Evolutionary conservation across 2,797 vertebrate genomes (phyloP), one percentile per base, ranked within the genome.

Genomic region (Sebastes iracundus): DNA sequence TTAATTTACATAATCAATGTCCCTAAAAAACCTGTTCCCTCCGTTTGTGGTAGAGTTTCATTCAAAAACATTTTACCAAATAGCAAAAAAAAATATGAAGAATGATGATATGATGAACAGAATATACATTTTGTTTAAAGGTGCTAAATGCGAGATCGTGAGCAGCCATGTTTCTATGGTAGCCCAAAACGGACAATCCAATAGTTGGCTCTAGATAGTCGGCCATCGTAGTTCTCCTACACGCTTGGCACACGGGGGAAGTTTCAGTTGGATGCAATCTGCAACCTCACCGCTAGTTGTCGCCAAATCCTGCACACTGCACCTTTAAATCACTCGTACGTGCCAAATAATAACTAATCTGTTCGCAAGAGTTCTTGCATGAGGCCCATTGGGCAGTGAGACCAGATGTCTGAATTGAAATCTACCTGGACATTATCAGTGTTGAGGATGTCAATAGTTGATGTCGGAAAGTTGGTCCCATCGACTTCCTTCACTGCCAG

Each of bases 401-500:
- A 61, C 3, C 4, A 68, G n/a, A n/a, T 56, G n/a, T 6, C 27
- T 13, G 2, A 42, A 60, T 53, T 65, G 0, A 18, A 30, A 38
- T 4, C 1, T 88, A 99, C 98, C 97, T 97, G 95, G 59, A 98
- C 92, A 81, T 95, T 83, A 75, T 87, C 28, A 7, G 96, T 92
- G 79, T 94, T 92, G 74, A 94, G 91, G 79, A 98, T 93, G 82
- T 95, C 77, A 66, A 98, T 95, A 30, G 93, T 95, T 14, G 95
- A 95, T 80, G 90, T 9, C 2, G 59, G 77, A 84, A 99, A 98
- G 87, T 89, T 91, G 30, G 85, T 92, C 64, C 91, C 92, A 67
- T 97, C 93, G 22, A 97, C 94, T 78, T 80, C 96, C 52, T 87
- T 85, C 83, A 99, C 96, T 0, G 96, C 95, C 86, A 99, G 85